phyloP scores from a whole-genome alignment of 1,140 invertebrate genomes.

The Rhyzopertha dominica region DNA sequence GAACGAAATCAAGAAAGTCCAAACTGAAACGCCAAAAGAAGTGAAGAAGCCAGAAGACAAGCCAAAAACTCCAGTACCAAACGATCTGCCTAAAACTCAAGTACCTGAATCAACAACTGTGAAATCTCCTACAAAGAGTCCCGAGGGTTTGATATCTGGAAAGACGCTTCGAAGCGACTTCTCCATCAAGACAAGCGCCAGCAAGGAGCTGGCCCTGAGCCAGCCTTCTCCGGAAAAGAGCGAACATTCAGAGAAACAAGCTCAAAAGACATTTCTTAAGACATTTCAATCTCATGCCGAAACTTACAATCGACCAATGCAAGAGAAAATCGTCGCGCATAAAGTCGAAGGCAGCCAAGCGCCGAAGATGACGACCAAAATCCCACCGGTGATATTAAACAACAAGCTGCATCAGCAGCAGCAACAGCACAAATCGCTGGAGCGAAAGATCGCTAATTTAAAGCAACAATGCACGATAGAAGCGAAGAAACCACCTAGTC shows the following conservation, averaged over 20 bases:
- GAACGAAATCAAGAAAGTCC: slow-evolving; percentile 12
- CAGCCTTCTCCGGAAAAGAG: slow-evolving; percentile 21
- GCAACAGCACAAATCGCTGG: slow-evolving; percentile 19
- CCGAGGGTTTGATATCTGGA: background rate
- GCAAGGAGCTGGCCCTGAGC: slow-evolving; percentile 24
- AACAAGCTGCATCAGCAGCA: slow-evolving; percentile 8
- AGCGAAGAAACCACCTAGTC: slow-evolving; percentile 18
- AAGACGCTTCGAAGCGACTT: slow-evolving; percentile 25
- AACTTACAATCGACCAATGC: slow-evolving; percentile 24
- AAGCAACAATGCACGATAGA: slow-evolving; percentile 35
- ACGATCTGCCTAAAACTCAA: slow-evolving; percentile 1
- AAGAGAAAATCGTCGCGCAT: slow-evolving; percentile 25
- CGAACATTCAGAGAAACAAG: slow-evolving; percentile 23
- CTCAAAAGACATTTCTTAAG: slow-evolving; percentile 36
- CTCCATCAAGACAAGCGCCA: slow-evolving; percentile 16
- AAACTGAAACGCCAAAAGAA: background rate
- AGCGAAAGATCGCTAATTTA: slow-evolving; percentile 36
- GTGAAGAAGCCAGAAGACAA: slow-evolving; percentile 5
- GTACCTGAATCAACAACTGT: background rate
- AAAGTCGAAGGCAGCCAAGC: slow-evolving; percentile 22
- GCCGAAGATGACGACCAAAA: slow-evolving; percentile 17
- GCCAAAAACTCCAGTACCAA: slow-evolving; percentile 1
- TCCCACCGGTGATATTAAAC: background rate
- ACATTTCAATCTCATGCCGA: slow-evolving; percentile 35
- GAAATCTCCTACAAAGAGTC: too few relatives aligned